Percentiles rank a stretch among this genome's conserved stretches.
These are phyloP conservation scores for Cinara cedri DNA, from an alignment of 2,888 invertebrate genomes.

Conservation along the genomic window DNA sequence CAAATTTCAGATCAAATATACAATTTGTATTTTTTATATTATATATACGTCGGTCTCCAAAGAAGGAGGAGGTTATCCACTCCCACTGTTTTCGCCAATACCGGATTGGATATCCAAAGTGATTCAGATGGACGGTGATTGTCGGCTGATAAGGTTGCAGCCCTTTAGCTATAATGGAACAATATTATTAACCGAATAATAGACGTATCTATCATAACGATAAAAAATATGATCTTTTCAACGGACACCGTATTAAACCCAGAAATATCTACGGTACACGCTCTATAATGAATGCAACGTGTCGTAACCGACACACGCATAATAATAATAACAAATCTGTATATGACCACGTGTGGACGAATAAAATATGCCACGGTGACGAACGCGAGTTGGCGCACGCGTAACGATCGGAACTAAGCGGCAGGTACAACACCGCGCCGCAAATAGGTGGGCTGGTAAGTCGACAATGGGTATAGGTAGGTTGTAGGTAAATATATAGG, in stretches of 20 bases:
- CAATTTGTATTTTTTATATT: no score
- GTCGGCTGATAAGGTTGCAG: no score
- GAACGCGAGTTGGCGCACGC: slow-evolving; percentile 3
- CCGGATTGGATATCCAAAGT: no score
- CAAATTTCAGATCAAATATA: no score
- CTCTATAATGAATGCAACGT: not conserved
- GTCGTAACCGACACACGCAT: slow-evolving; percentile 34
- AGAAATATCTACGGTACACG: no score
- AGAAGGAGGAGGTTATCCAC: no score
- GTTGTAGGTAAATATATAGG: no score
- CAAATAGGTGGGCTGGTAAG: not conserved
- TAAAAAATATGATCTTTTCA: not conserved
- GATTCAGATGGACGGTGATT: no score
- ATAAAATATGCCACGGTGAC: slow-evolving; percentile 51
- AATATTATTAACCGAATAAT: slow-evolving; percentile 36
- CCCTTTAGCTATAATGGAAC: slow-evolving; percentile 25
- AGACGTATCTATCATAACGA: no score
- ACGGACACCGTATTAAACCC: slow-evolving; percentile 24
- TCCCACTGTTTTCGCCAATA: no score
- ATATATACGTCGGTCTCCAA: no score
- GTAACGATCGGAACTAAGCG: slow-evolving; percentile 22
- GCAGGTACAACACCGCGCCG: not conserved
- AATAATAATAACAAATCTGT: not conserved
- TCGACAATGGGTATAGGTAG: not conserved
- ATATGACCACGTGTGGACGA: slow-evolving; percentile 8